phyloP scores from a whole-genome alignment of 2,113 vertebrate genomes.

The Gymnobelideus leadbeateri region DNA sequence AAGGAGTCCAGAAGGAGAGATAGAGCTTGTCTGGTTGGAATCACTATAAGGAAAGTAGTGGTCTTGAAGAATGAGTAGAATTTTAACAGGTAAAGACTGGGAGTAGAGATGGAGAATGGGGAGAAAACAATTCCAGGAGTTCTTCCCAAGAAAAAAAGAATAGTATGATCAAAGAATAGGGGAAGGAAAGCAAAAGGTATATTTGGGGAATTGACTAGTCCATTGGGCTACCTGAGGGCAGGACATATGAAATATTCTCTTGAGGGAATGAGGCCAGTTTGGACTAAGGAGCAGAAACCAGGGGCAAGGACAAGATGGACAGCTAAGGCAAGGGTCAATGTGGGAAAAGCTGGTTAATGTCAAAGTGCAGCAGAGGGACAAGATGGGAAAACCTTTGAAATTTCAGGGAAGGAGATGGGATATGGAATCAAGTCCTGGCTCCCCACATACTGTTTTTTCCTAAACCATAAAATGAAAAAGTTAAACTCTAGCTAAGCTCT shows the following conservation, averaged over 20 bases:
- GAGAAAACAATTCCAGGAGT: not conserved
- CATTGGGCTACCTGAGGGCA: not conserved
- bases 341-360: not conserved
- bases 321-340: not conserved
- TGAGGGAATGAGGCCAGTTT: not conserved
- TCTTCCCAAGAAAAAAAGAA: not conserved
- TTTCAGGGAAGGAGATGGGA: not conserved
- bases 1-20: not conserved
- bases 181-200: not conserved
- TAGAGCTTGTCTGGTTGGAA: not conserved
- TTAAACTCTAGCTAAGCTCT: not conserved
- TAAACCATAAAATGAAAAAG: not conserved
- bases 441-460: not conserved
- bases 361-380: not conserved
- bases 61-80: constrained; percentile 2
- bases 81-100: not conserved
- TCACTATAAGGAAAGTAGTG: not conserved
- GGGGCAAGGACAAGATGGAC: not conserved
- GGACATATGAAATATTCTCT: not conserved
- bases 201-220: not conserved
- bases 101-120: not conserved
- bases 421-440: not conserved
- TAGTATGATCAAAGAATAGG: not conserved
- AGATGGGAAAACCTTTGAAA: not conserved
- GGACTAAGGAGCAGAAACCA: too few relatives aligned